A percentile compares a stretch with the other conserved stretches of the same genome.
Conservation (phyloP, 1,140 invertebrate species). For the Arctopsyche grandis region DNA sequence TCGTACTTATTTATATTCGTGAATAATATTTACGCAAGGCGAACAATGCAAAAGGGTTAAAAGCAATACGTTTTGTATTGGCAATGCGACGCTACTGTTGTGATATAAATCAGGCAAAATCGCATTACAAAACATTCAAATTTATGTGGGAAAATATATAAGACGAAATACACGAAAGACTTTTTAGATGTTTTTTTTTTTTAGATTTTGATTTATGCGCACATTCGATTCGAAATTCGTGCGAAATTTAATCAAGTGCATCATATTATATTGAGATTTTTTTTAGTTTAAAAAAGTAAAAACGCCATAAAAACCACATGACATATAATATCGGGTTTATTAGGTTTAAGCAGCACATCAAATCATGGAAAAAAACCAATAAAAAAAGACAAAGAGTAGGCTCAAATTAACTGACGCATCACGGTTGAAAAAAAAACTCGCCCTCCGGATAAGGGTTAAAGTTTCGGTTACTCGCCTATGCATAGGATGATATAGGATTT, state of each 20-base stretch:
- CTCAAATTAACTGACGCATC: slow-evolving; percentile 34
- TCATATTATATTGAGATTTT: too few species aligned
- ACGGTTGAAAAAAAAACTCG: neutral
- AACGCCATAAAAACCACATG: too few species aligned
- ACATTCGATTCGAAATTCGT: neutral
- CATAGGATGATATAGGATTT: slow-evolving; percentile 13
- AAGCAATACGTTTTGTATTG: slow-evolving; percentile 1
- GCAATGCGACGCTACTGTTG: neutral
- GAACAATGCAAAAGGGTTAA: slow-evolving; percentile 9
- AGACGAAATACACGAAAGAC: neutral
- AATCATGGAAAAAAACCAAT: neutral
- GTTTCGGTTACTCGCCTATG: slow-evolving; percentile 20
- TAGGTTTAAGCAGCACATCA: neutral
- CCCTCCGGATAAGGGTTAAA: slow-evolving; percentile 23
- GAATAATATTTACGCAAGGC: slow-evolving; percentile 33
- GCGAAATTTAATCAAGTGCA: too few species aligned
- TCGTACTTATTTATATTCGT: slow-evolving; percentile 26
- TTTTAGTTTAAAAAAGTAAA: too few species aligned
- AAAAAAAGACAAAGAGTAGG: slow-evolving; percentile 31
- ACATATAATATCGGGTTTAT: neutral
- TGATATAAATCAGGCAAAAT: neutral
- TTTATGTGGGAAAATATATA: slow-evolving; percentile 21
- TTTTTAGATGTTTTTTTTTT: neutral
- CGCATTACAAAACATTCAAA: neutral
- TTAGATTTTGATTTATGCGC: neutral